Percentiles rank a stretch among this genome's conserved stretches.
Conservation (phyloP, 2,113 vertebrate species). For the Otus sunia region DNA sequence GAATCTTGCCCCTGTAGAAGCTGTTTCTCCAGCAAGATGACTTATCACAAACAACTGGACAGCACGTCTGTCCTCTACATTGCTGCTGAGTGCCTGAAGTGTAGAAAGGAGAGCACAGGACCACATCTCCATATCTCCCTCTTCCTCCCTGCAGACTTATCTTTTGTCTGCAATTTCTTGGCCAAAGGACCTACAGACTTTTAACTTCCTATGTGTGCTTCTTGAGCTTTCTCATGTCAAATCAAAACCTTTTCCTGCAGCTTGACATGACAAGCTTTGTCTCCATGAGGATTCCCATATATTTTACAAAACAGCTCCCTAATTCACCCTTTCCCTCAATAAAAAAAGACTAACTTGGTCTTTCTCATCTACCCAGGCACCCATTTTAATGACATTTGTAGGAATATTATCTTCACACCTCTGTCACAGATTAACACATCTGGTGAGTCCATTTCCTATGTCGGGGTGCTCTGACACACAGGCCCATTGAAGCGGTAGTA, state of each 20-base stretch:
- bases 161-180: neutral
- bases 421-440: neutral
- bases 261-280: neutral
- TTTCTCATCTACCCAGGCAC: neutral
- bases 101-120: neutral
- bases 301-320: neutral
- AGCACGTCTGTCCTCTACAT: neutral
- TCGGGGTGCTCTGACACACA: neutral
- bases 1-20: neutral
- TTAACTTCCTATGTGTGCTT: neutral
- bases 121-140: neutral
- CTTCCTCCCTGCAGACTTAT: neutral
- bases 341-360: neutral
- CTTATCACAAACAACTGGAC: neutral
- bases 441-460: fast-evolving
- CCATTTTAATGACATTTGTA: neutral
- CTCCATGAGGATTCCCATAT: neutral
- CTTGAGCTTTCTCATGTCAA: neutral
- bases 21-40: neutral
- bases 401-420: neutral
- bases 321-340: neutral
- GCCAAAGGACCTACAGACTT: neutral
- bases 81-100: neutral
- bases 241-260: neutral
- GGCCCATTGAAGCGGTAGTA: neutral